Base-by-base conservation (phyloP, 1,140 invertebrate species). In the Nomia melanderi region DNA sequence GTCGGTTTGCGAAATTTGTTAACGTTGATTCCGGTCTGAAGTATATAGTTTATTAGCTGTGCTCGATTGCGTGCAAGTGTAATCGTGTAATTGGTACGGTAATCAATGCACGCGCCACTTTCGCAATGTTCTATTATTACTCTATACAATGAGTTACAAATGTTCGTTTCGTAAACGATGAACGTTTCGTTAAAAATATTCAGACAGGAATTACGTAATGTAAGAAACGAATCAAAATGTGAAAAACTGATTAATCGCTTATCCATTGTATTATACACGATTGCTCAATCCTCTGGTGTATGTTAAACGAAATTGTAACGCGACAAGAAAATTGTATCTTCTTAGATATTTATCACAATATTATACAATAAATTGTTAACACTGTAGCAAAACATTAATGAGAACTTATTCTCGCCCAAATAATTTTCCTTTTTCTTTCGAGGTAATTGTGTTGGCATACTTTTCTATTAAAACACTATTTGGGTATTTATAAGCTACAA, bases 341-440 rank as follows among this genome's bases (percentile, higher is more conserved):
- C 88, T 82, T 87, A 88, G 76, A 84, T 84, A 87, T 87, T 88
- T 86, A 87, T 80, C 63, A 62, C 69, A 78, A 82, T 84, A 82
- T 80, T 83, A 63, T 50, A 29, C 83, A 88, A 88, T 89, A 89
- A 89, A 89, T 78, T 85, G 79, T 89, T 88, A 87, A 80, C 73
- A 82, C 70, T 64, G 60, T 84, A 84, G 79, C 54, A 76, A 73
- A 64, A 4, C 14, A 25, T 20, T 44, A 41, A 29, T 2, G 25
- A 41, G 44, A 20, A 65, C 4, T 63, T 73, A 53, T 65, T 82
- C 31, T 27, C 17, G 9, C 27, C 47, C 50, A 7, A 3, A 14
- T 54, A 8, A 33, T 14, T 36, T 20, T 0, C 0, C 14, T 4
- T 14, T 17, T 5, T 44, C 8, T 8, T 20, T 44, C 1, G 12